phyloP scores from a whole-genome alignment of 30 jellyfish, hydroid and myxozoan genomes.

The Aurelia sp. region DNA sequence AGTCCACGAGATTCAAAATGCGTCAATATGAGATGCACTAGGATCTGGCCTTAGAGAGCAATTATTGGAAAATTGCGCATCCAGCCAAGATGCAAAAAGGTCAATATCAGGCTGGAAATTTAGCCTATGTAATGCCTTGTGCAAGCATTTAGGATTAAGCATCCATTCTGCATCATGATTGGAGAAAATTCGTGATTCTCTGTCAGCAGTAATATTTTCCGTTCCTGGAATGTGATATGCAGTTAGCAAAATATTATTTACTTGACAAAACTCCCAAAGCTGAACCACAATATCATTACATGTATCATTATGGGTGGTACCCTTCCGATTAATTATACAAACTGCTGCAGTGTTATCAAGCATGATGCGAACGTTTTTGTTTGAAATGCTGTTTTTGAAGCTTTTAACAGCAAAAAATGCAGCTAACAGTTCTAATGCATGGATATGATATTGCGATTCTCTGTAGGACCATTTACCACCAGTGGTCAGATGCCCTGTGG shows the following conservation, averaged over 20 bases:
- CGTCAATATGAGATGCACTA: background rate
- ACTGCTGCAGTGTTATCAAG: conserved; percentile 62
- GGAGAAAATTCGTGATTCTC: conserved; percentile 17
- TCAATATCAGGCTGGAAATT: background rate
- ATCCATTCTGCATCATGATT: conserved; percentile 54
- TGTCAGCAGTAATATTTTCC: conserved; percentile 42
- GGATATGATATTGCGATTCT: conserved; percentile 32
- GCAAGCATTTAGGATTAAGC: background rate
- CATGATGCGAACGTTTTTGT: conserved; percentile 43
- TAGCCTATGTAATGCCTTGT: background rate
- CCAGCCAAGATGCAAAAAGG: background rate
- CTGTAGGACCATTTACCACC: conserved; percentile 36
- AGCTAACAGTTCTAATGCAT: conserved; percentile 21
- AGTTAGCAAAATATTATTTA: conserved; percentile 32
- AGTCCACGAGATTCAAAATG: conserved; percentile 29
- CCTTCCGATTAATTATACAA: conserved; percentile 34
- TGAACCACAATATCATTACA: conserved; percentile 11
- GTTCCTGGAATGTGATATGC: conserved; percentile 62
- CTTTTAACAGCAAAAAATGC: conserved; percentile 33
- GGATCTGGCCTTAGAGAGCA: conserved; percentile 17
- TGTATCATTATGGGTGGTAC: conserved; percentile 30
- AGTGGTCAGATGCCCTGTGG: background rate
- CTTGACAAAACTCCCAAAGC: conserved; percentile 33
- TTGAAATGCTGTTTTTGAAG: background rate
- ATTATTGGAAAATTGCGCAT: conserved; percentile 13